A percentile compares a stretch with the other conserved stretches of the same genome.
These are phyloP conservation scores for Dendrocopos noguchii DNA, from an alignment of 2,113 vertebrate genomes.

Conservation along the genomic window DNA sequence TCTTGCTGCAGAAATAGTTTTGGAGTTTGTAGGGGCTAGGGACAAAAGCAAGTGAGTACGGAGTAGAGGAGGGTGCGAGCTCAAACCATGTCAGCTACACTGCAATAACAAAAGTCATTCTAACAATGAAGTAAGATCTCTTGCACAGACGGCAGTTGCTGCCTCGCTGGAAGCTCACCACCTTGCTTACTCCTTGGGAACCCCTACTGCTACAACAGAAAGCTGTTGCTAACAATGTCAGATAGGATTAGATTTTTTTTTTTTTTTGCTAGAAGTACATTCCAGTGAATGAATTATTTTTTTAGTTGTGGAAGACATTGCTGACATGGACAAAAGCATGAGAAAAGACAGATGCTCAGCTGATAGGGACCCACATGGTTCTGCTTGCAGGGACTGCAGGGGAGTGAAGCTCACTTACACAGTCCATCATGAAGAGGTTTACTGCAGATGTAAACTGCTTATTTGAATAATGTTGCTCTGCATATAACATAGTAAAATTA, in stretches of 20 bases:
- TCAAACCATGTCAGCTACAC: not conserved
- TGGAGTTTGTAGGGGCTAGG: not conserved
- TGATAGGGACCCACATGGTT: rapidly evolving
- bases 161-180: not conserved
- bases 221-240: not conserved
- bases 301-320: not conserved
- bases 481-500: not conserved
- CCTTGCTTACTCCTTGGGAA: not conserved
- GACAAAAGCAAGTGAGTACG: not conserved
- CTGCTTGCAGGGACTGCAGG: not conserved
- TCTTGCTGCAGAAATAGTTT: not conserved
- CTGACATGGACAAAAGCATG: not conserved
- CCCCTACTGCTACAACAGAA: not conserved
- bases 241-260: not conserved
- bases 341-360: not conserved
- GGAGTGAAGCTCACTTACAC: not conserved
- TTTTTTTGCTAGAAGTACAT: not conserved
- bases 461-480: not conserved
- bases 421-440: not conserved
- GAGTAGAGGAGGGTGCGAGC: not conserved
- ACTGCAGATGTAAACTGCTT: not conserved
- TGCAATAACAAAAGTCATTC: not conserved
- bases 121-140: not conserved
- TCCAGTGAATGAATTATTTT: not conserved
- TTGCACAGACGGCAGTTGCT: not conserved